These are phyloP conservation scores for Plebejus melissa DNA, from an alignment of 2,888 invertebrate genomes.

Conservation along the genomic window DNA sequence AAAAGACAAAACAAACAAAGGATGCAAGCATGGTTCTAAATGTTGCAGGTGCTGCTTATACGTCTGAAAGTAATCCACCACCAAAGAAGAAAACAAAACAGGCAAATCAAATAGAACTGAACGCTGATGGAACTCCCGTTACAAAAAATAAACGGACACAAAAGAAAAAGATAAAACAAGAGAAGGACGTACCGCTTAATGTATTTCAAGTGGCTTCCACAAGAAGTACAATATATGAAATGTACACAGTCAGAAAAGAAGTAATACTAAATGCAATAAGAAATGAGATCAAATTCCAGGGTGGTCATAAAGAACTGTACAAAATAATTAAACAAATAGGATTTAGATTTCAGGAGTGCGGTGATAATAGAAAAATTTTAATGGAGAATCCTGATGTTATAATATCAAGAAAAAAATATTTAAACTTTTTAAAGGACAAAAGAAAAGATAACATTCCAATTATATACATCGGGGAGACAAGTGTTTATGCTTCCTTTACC, in stretches of 20 bases:
- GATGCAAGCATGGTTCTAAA: background rate
- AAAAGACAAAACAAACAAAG: background rate
- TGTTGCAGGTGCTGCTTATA: background rate
- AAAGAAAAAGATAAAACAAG: constrained; percentile 4
- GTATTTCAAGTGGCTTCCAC: constrained; percentile 1
- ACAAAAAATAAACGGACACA: background rate
- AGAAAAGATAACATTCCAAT: constrained; percentile 7
- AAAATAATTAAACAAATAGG: constrained; percentile 15
- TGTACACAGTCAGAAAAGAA: constrained; percentile 8
- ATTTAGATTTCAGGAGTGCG: constrained; percentile 1
- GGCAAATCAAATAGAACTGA: background rate
- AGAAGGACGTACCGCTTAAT: background rate
- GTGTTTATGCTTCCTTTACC: background rate
- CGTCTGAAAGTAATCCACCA: background rate
- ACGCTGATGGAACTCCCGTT: background rate
- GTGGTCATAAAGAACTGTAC: constrained; percentile 1
- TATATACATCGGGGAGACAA: background rate
- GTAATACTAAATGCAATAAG: constrained; percentile 9
- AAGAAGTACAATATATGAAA: constrained; percentile 12
- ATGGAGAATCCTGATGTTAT: constrained; percentile 6
- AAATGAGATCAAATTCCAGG: background rate
- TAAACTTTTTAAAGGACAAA: background rate
- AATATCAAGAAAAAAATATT: constrained; percentile 11
- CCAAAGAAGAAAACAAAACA: background rate
- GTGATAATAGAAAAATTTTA: background rate